Base-by-base conservation (phyloP, 2,888 invertebrate genomes). In the Polylopha cassiicola region DNA sequence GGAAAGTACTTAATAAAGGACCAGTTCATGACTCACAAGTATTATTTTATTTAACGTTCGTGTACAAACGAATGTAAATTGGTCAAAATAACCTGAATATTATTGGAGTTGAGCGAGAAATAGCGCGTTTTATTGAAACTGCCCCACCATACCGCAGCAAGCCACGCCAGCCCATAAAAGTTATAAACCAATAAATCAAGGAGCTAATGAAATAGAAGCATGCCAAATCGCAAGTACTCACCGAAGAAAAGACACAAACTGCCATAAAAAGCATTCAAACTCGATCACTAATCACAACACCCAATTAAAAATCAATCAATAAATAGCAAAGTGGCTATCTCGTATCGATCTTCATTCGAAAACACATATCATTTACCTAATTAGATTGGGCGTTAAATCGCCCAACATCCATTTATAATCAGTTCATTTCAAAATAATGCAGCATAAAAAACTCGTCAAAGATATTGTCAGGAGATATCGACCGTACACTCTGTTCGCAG, bases 301-400 rank as follows among this genome's bases (percentile, higher is more conserved):
- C 47, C 47, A 58, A 69, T 65, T 66, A 70, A 67, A 66, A 74
- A 72, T 70, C 69, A 75, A 77, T 77, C 71, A 73, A 65, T 63
- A 57, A 70, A 73, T 72, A 76, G 68, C 58, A 50, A 61, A 58
- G 44, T 37, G 43, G 50, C 50, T 68, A 71, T 69, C 70, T 48
- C 50, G 56, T 58, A 60, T 55, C 53, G 53, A 71, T 72, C 65
- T 67, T 62, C 52, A 61, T 50, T 59, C 67, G 62, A 81, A 82
- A 82, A 80, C 80, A 82, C 84, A 85, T 85, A 85, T 84, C 82
- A 81, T 84, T 84, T 84, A 71, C 81, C 76, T 85, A 85, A 85
- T 85, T 81, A 82, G 80, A 84, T 84, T 82, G 85, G 81, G 85
- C 85, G 85, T 82, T 81, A 85, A 85, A 85, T 85, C 81, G 82